phyloP scores from a whole-genome alignment of 2,797 vertebrate genomes.

The Notolabrus celidotus region DNA sequence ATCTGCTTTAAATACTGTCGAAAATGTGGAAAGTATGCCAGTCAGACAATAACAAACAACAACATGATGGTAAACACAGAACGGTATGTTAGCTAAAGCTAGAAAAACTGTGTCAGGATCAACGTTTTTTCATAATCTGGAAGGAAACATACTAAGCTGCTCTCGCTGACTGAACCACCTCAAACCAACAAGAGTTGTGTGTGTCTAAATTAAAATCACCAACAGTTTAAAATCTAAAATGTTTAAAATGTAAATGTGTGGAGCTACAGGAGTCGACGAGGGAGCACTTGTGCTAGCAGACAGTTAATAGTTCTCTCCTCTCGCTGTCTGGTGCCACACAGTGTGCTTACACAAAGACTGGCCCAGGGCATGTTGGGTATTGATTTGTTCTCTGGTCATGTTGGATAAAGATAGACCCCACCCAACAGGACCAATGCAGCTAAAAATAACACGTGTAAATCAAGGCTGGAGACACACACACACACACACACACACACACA shows the following conservation, averaged over 20 bases:
- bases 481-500: slow-evolving; percentile 19
- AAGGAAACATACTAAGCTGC: too few relatives aligned
- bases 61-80: too few relatives aligned
- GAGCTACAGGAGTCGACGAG: neutral
- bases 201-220: neutral
- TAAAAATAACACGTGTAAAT: slow-evolving; percentile 74
- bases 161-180: too few relatives aligned
- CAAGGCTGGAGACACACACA: slow-evolving; percentile 43
- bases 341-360: slow-evolving; percentile 61
- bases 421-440: slow-evolving; percentile 58
- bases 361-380: slow-evolving; percentile 68
- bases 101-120: too few relatives aligned
- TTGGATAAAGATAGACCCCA: slow-evolving; percentile 76
- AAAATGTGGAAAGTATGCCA: too few relatives aligned
- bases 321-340: slow-evolving; percentile 53
- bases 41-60: too few relatives aligned
- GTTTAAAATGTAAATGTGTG: neutral
- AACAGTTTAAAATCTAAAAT: neutral
- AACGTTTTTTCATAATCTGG: too few relatives aligned
- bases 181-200: too few relatives aligned
- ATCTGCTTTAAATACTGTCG: too few relatives aligned
- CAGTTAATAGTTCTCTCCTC: neutral
- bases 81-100: too few relatives aligned
- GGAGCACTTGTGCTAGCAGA: neutral
- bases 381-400: slow-evolving; percentile 77